Evolutionary conservation across 2,113 vertebrate genomes (phyloP).

Genomic region (Chroicocephalus ridibundus): DNA sequence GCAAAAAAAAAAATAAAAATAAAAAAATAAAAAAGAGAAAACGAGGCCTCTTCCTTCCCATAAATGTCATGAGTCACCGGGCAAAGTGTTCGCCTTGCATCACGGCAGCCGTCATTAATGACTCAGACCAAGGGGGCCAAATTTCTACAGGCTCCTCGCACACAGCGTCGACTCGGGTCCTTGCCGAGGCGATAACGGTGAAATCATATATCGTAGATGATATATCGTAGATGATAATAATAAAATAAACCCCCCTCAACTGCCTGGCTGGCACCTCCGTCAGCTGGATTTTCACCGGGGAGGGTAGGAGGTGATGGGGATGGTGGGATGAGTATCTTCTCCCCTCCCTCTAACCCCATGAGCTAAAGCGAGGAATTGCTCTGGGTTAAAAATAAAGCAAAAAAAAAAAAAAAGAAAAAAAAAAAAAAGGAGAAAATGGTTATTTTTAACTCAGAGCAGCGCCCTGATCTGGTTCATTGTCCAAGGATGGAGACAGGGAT

Average conservation of each 20-base stretch:
- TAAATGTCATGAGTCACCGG: not conserved
- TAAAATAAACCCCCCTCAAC: not conserved
- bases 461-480: not conserved
- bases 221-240: fast-evolving
- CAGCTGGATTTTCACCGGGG: not conserved
- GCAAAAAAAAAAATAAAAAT: not conserved
- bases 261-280: not conserved
- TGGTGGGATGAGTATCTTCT: not conserved
- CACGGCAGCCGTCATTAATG: not conserved
- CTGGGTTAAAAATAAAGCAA: not conserved
- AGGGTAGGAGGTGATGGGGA: not conserved
- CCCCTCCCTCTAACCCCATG: fast-evolving
- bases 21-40: not conserved
- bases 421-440: not conserved
- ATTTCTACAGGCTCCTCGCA: not conserved
- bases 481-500: not conserved
- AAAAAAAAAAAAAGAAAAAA: not conserved
- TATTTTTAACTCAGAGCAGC: conserved; percentile 39
- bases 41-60: not conserved
- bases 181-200: fast-evolving
- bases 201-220: fast-evolving
- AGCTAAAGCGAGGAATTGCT: not conserved
- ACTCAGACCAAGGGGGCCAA: not conserved
- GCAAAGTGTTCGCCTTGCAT: not conserved
- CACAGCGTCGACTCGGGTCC: fast-evolving